Conservation (phyloP, 2,113 vertebrate species). For the Nyctereutes procyonoides region DNA sequence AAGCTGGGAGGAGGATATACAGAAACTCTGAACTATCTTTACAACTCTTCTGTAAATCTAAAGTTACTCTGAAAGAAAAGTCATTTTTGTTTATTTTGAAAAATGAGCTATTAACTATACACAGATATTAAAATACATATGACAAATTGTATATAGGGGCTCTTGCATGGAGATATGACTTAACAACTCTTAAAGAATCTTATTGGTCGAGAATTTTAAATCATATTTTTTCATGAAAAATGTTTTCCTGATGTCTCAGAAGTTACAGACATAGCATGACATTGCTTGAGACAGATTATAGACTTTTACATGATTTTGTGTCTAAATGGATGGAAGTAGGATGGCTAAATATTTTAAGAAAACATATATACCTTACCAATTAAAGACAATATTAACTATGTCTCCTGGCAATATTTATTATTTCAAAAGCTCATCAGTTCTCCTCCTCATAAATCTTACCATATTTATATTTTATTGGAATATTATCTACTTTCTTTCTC, state of each 20-base stretch:
- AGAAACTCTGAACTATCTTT: not conserved
- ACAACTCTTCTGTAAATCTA: not conserved
- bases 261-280: not conserved
- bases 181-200: not conserved
- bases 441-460: not conserved
- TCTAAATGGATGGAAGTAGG: not conserved
- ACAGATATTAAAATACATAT: not conserved
- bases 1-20: not conserved
- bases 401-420: not conserved
- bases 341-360: not conserved
- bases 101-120: not conserved
- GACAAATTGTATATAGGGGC: not conserved
- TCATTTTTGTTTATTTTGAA: not conserved
- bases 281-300: not conserved
- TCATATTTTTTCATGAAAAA: not conserved
- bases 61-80: not conserved
- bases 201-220: not conserved
- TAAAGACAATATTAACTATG: not conserved
- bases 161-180: not conserved
- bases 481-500: not conserved
- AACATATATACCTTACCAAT: not conserved
- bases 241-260: not conserved
- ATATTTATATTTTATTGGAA: not conserved
- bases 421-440: not conserved
- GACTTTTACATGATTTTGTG: not conserved